A percentile compares a stretch with the other conserved stretches of the same genome.
These are phyloP conservation scores for Dione vanillae DNA, from an alignment of 2,888 invertebrate genomes.

Conservation along the genomic window DNA sequence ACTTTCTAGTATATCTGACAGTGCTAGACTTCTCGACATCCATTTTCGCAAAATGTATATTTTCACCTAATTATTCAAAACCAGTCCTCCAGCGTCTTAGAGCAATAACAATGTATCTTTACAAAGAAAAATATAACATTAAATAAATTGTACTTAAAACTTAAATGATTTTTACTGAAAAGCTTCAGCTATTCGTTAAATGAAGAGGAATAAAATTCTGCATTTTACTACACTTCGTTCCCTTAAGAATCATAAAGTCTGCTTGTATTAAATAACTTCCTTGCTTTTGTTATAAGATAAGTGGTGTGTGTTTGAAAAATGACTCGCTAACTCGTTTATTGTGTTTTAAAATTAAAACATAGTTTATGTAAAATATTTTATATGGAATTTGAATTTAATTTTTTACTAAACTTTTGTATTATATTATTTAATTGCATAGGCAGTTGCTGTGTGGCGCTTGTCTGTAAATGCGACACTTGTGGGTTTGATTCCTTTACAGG, in stretches of 20 bases:
- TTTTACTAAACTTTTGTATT: too few species aligned
- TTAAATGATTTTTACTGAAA: slow-evolving; percentile 20
- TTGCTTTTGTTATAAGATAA: slow-evolving; percentile 24
- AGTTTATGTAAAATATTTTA: neutral
- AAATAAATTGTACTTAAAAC: slow-evolving; percentile 23
- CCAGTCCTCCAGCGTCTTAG: too few species aligned
- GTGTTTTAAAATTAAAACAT: neutral
- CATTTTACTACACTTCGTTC: slow-evolving; percentile 26
- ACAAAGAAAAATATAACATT: neutral
- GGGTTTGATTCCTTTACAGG: neutral
- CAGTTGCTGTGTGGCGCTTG: too few species aligned
- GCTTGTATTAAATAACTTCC: slow-evolving; percentile 27
- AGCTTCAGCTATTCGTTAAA: slow-evolving; percentile 25
- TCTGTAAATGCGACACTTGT: neutral
- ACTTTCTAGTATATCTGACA: too few species aligned
- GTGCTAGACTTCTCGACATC: too few species aligned
- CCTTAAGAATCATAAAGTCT: slow-evolving; percentile 23
- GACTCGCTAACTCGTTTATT: neutral
- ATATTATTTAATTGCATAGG: too few species aligned
- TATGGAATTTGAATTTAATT: neutral
- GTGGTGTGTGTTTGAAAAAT: slow-evolving; percentile 10
- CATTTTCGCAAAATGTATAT: too few species aligned
- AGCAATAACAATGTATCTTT: too few species aligned
- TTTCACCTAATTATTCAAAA: too few species aligned
- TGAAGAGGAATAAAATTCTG: slow-evolving; percentile 27